Evolutionary conservation across 2,113 vertebrate genomes (phyloP), one percentile per base, ranked within the genome.

Genomic region (Stigmatopora argus): DNA sequence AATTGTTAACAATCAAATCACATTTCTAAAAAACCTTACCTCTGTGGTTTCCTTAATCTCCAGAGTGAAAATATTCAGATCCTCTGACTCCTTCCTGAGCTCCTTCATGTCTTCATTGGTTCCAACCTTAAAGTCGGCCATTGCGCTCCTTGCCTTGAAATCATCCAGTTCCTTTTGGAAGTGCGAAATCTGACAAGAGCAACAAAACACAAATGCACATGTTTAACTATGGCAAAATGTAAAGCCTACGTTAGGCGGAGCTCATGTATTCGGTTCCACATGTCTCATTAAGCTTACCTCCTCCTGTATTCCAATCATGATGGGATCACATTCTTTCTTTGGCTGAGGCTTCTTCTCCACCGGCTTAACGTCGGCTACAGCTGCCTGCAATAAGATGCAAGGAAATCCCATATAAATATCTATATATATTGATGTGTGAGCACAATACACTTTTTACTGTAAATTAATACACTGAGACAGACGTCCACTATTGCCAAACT

Each of bases 81-180:
- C 89, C 1, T 94, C 92, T 0, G 94, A 92, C 19, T 95, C 94
- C 0, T 88, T 92, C 59, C 92, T 86, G 66, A 99, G 72, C 47
- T 82, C 76, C 84, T 88, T 94, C 95, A 96, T 94, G 84, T 98
- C 93, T 13, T 95, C 94, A 0, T 65, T 41, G 3, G 84, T 90
- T 57, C 96, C 97, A 45, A 98, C 93, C 0, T 89, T 92, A 77
- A 96, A 95, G 75, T 90, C 92, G 1, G 92, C 92, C 77, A 88
- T 92, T 13, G 90, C 77, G 0, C 92, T 93, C 12, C 93, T 82
- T 0, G 85, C 78, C 77, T 96, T 98, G 46, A 99, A 82, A 14
- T 98, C 95, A 18, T 95, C 94, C 71, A 99, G 74, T 80, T 98
- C 97, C 83, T 95, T 95, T 78, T 99, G 94, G 72, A 99, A 99